Percentiles rank a stretch among this genome's conserved stretches.
phyloP scores from a whole-genome alignment of 2,113 vertebrate genomes.

The Saguinus imperator region DNA sequence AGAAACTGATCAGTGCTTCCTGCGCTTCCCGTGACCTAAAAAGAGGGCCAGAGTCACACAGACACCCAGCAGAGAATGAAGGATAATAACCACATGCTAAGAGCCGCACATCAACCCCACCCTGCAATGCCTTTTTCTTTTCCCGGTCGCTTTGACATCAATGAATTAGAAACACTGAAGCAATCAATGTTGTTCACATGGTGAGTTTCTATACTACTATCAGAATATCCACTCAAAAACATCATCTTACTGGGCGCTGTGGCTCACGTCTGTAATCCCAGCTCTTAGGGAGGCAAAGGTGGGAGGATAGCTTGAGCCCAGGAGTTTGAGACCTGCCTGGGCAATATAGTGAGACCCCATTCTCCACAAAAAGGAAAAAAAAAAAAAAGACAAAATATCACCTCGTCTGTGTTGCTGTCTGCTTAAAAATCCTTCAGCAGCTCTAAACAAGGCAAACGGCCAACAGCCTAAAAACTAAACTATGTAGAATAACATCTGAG shows the following conservation, averaged over 20 bases:
- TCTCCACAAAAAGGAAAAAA: too few species aligned
- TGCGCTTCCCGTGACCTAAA: background rate
- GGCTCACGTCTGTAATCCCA: too few species aligned
- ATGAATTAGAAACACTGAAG: background rate
- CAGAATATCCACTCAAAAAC: background rate
- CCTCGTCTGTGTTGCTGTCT: accelerated
- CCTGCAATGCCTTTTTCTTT: accelerated
- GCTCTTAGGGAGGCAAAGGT: too few species aligned
- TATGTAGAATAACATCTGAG: accelerated
- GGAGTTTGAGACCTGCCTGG: too few species aligned
- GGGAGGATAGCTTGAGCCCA: too few species aligned
- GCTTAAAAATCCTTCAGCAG: background rate
- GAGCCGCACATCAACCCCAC: background rate
- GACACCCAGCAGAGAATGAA: accelerated
- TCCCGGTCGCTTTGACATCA: background rate
- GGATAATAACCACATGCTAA: accelerated
- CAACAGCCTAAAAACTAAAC: background rate
- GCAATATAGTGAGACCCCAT: too few species aligned
- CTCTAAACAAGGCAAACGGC: background rate
- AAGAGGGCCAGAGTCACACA: background rate
- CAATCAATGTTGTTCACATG: too few species aligned
- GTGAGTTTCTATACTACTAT: background rate
- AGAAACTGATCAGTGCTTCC: background rate
- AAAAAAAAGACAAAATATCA: background rate
- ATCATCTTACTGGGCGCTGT: too few species aligned